These are phyloP conservation scores for Parthenolecanium corni DNA, from an alignment of 2,888 invertebrate genomes.

Conservation along the genomic window DNA sequence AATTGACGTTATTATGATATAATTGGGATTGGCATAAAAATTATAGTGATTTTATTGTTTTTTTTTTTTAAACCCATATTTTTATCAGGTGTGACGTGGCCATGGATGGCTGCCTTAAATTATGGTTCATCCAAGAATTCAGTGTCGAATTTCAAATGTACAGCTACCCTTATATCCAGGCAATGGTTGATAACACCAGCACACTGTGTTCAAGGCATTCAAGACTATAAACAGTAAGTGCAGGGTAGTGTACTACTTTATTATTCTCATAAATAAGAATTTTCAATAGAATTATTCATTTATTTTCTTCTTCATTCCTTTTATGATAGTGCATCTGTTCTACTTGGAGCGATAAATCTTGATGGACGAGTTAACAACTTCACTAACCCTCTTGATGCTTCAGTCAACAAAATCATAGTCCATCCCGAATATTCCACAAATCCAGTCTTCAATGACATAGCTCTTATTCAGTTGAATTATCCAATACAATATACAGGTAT, in stretches of 20 bases:
- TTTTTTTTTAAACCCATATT: too few species aligned
- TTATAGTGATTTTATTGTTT: too few species aligned
- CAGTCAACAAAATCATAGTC: constrained; percentile 23
- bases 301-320: too few species aligned
- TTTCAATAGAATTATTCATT: too few species aligned
- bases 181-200: constrained; percentile 4
- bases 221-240: background rate
- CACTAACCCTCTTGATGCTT: constrained; percentile 28
- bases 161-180: constrained; percentile 7
- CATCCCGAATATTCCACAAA: constrained; percentile 28
- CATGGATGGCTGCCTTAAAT: constrained; percentile 13
- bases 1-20: too few species aligned
- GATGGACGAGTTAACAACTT: constrained; percentile 25
- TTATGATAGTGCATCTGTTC: constrained; percentile 30
- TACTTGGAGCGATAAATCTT: constrained; percentile 31
- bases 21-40: too few species aligned
- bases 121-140: background rate
- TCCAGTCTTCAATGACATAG: constrained; percentile 32
- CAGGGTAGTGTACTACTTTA: background rate
- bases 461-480: constrained; percentile 22
- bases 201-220: background rate
- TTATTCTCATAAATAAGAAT: background rate
- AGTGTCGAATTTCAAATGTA: background rate
- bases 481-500: background rate
- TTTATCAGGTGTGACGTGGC: too few species aligned